Evolutionary conservation across 2,888 invertebrate genomes (phyloP).

Genomic region (Bellardia bayeri): DNA sequence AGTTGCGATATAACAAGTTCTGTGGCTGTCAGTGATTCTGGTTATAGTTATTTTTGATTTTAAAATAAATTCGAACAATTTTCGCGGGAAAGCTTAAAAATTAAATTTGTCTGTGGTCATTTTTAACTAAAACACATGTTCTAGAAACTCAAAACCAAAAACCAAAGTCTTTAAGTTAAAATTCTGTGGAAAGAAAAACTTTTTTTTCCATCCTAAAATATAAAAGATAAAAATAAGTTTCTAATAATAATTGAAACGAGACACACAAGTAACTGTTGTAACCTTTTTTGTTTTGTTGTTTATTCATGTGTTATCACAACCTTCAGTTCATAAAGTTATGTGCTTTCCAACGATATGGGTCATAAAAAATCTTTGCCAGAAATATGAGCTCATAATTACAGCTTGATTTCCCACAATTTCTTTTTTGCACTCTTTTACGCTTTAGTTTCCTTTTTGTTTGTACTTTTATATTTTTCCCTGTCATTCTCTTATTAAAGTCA

Average conservation of each 20-base stretch:
- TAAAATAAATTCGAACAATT: no score
- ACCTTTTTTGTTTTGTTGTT: slow-evolving; percentile 2
- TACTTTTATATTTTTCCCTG: not conserved
- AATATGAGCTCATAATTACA: slow-evolving; percentile 21
- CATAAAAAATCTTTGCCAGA: slow-evolving; percentile 39
- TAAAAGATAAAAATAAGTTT: no score
- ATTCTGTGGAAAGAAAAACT: no score
- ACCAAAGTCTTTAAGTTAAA: no score
- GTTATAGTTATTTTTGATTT: no score
- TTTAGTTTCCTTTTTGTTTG: not conserved
- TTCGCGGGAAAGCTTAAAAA: no score
- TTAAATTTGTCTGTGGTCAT: no score
- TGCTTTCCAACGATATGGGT: slow-evolving; percentile 5
- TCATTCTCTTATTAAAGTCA: slow-evolving; percentile 60
- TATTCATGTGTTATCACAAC: slow-evolving; percentile 42
- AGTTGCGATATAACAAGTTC: no score
- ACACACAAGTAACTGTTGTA: not conserved
- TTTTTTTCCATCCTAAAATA: no score
- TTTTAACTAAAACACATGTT: no score
- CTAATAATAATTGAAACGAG: not conserved
- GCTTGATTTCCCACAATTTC: slow-evolving; percentile 13
- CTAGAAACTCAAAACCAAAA: no score
- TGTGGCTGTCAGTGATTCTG: no score
- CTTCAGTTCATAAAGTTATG: slow-evolving; percentile 37
- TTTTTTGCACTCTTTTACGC: not conserved